phyloP scores from a whole-genome alignment of 2,797 vertebrate genomes.

The Anas flavirostris region DNA sequence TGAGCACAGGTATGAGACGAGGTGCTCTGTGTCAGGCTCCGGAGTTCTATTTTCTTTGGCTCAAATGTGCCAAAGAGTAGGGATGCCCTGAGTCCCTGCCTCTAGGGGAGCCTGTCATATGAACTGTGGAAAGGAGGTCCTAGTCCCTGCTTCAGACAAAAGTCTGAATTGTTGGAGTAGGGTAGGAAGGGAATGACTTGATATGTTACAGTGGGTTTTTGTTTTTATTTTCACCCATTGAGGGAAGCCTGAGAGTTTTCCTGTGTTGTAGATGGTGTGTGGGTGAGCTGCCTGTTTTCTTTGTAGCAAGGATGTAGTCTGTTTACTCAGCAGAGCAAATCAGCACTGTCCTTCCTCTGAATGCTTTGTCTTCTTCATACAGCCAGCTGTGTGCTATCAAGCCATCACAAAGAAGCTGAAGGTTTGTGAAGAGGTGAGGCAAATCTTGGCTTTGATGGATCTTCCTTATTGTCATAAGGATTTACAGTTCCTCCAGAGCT shows the following conservation, averaged over 20 bases:
- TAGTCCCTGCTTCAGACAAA: background rate
- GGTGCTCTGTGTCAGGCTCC: background rate
- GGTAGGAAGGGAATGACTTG: background rate
- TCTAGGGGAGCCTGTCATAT: background rate
- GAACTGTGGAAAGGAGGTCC: background rate
- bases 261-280: background rate
- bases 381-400: slow-evolving; percentile 85
- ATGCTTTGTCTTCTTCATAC: slow-evolving; percentile 35
- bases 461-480: background rate
- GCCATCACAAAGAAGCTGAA: slow-evolving; percentile 98
- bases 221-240: background rate
- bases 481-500: background rate
- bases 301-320: background rate
- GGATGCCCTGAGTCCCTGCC: background rate
- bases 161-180: background rate
- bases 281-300: background rate
- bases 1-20: background rate
- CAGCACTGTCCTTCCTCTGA: background rate
- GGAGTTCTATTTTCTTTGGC: background rate
- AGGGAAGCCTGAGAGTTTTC: background rate
- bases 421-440: slow-evolving; percentile 92
- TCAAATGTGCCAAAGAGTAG: background rate
- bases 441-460: background rate
- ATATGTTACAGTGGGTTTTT: background rate
- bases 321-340: background rate